A percentile compares a stretch with the other conserved stretches of the same genome.
phyloP scores from a whole-genome alignment of 2,113 vertebrate genomes.

The Lota lota region DNA sequence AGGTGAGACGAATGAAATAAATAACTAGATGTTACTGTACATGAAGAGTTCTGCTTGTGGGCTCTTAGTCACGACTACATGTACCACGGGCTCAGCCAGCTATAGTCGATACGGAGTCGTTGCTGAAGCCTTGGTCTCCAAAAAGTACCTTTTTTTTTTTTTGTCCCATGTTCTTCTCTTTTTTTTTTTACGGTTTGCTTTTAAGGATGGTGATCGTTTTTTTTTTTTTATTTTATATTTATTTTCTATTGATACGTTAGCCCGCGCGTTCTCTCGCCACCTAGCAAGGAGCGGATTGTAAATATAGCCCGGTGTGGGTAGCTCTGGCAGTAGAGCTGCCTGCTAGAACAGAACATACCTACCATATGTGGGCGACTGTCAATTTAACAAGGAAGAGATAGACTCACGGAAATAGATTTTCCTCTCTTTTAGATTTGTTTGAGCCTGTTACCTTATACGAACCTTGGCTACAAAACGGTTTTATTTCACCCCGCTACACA shows the following conservation, averaged over 20 bases:
- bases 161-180: too few relatives aligned
- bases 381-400: constrained; percentile 43
- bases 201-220: constrained; percentile 39
- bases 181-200: constrained; percentile 24
- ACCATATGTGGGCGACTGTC: constrained; percentile 64
- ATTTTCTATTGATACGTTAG: constrained; percentile 48
- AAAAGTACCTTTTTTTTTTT: too few relatives aligned
- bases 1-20: too few relatives aligned
- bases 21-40: too few relatives aligned
- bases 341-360: constrained; percentile 53
- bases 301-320: constrained; percentile 68
- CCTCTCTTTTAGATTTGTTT: not conserved
- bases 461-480: too few relatives aligned
- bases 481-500: too few relatives aligned
- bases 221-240: constrained; percentile 38
- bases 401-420: constrained; percentile 29
- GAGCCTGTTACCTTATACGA: too few relatives aligned
- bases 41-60: too few relatives aligned
- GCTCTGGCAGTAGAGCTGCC: constrained; percentile 62
- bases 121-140: too few relatives aligned
- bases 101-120: too few relatives aligned
- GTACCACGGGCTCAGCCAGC: too few relatives aligned
- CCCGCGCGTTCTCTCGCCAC: constrained; percentile 51
- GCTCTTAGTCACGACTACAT: too few relatives aligned
- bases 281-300: constrained; percentile 49